Base-by-base conservation (phyloP, 2,797 vertebrate species). In the Malurus splendens region DNA sequence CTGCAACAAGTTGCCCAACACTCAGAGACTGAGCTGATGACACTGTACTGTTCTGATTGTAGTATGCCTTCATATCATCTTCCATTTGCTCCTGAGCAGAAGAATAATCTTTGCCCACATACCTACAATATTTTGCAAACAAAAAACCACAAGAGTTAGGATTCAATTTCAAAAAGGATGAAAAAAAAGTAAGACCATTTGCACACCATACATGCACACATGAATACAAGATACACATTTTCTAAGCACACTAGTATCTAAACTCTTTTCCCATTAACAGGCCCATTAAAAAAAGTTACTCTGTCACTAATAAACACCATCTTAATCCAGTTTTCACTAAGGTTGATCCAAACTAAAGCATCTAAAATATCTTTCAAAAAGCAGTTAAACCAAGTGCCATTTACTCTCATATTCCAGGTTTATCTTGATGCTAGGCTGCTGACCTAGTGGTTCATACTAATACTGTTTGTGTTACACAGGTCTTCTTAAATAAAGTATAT, bases 61-160 rank as follows among this genome's bases (percentile, higher is more conserved):
- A 99, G 93, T 97, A 98, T 7, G 95, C 95, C 41, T 96, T 95
- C 98, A 99, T 99, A 39, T 96, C 92, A 48, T 98, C 97, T 91
- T 99, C 99, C 98, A 99, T 98, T 82, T 96, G 92, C 42, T 99
- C 98, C 91, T 98, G 98, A 54, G 98, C 98, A 13, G 95, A 95
- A 36, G 99, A 99, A 94, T 99, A 99, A 76, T 96, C 97, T 93
- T 98, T 96, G 13, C 98, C 99, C n/a, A 99, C 97, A 93, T 98
- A 99, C 93, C 99, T 99, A 86, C 15, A 82, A 54, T 44, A 68
- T 89, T 93, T 82, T 59, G 89, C 10, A 68, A 85, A 15, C 4
- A 41, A 16, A 10, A 7, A 10, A 25, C 9, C 18, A 42, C n/a
- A 45, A 36, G 8, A 70, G 36, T 93, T 76, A 78, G 42, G 30